Percentiles rank a stretch among this genome's conserved stretches.
Evolutionary conservation across 2,888 invertebrate species (phyloP).

Genomic region (Cremastinae sp.): DNA sequence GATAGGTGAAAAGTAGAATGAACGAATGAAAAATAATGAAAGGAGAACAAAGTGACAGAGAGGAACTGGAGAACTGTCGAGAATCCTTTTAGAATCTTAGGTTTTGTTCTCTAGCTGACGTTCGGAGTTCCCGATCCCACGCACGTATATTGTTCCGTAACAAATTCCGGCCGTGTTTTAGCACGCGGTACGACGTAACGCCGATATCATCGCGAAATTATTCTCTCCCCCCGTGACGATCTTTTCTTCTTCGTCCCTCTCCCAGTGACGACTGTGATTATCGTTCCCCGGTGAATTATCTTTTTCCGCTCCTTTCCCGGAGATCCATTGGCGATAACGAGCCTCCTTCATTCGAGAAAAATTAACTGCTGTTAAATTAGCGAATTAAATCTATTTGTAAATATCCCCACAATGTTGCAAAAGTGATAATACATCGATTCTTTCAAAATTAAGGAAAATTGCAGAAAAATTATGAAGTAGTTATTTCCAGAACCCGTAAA

Average conservation of each 20-base stretch:
- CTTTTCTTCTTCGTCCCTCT: constrained; percentile 15
- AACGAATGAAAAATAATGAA: not conserved
- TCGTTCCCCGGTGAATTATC: constrained; percentile 17
- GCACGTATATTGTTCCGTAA: constrained; percentile 68
- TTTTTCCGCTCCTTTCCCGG: constrained; percentile 6
- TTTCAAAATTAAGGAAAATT: too few species aligned
- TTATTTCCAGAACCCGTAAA: too few species aligned
- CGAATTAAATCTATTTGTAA: too few species aligned
- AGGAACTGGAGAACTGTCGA: not conserved
- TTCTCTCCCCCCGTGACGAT: too few species aligned
- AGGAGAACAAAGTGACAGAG: not conserved
- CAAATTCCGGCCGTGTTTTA: constrained; percentile 59
- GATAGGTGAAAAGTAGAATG: too few species aligned
- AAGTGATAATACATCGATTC: too few species aligned
- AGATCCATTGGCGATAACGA: not conserved
- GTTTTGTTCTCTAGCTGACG: constrained; percentile 48
- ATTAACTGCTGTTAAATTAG: not conserved
- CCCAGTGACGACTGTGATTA: not conserved
- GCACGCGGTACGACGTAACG: constrained; percentile 49
- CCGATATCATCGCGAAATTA: constrained; percentile 40
- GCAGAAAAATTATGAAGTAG: too few species aligned
- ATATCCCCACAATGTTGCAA: too few species aligned
- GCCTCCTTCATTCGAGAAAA: not conserved
- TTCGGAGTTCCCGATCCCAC: constrained; percentile 59
- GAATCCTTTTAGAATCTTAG: constrained; percentile 27